These are phyloP conservation scores for Balaeniceps rex DNA, from an alignment of 2,113 vertebrate genomes.

Conservation along the genomic window DNA sequence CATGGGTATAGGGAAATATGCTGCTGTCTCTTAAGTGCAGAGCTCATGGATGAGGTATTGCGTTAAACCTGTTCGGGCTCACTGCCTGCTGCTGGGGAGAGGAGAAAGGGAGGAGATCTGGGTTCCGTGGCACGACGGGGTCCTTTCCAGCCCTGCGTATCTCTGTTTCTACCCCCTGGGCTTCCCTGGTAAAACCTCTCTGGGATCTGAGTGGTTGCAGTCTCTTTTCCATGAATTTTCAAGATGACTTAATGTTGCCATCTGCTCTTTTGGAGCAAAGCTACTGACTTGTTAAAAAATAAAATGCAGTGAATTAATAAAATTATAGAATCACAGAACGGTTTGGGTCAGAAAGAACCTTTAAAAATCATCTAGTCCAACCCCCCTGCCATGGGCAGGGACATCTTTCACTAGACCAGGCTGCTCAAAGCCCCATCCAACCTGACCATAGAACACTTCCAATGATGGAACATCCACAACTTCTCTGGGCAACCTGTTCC, in stretches of 20 bases:
- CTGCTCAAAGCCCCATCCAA: not conserved
- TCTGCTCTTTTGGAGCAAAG: not conserved
- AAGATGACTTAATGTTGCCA: not conserved
- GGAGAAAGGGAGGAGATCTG: not conserved
- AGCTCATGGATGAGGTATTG: not conserved
- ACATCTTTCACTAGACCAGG: not conserved
- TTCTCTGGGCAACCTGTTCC: not conserved
- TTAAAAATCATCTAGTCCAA: not conserved
- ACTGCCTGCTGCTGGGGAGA: not conserved
- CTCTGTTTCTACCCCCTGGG: not conserved
- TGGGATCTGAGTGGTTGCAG: not conserved
- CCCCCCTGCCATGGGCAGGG: not conserved
- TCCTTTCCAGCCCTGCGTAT: not conserved
- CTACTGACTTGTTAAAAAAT: not conserved
- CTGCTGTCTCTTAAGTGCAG: not conserved
- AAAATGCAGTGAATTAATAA: not conserved
- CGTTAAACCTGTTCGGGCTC: not conserved
- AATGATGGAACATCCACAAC: not conserved
- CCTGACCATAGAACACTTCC: not conserved
- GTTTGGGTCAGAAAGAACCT: not conserved
- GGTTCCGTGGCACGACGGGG: fast-evolving
- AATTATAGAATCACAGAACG: not conserved
- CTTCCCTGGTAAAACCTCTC: not conserved
- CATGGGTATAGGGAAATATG: not conserved
- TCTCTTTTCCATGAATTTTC: not conserved